Evolutionary conservation across 2,797 vertebrate species (phyloP).

Genomic region (Periparus ater): DNA sequence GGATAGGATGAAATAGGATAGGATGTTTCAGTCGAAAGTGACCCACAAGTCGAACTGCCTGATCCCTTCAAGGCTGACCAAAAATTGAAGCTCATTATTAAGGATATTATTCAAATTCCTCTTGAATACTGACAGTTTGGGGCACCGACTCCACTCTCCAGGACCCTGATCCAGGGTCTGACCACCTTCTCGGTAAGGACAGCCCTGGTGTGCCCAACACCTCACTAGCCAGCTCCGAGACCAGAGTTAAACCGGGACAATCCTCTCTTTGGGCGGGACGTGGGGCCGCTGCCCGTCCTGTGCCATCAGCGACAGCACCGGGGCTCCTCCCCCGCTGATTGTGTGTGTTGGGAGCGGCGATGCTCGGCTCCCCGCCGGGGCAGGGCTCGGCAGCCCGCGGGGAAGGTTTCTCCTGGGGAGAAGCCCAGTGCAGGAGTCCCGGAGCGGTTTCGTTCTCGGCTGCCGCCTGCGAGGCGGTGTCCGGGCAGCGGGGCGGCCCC

Average conservation of each 20-base stretch:
- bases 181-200: neutral
- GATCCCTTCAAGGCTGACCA: neutral
- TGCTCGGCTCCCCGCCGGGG: neutral
- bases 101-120: neutral
- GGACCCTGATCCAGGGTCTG: neutral
- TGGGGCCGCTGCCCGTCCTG: accelerated
- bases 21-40: neutral
- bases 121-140: neutral
- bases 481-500: neutral
- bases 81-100: neutral
- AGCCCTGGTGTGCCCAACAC: neutral
- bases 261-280: accelerated
- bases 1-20: neutral
- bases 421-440: neutral
- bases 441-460: neutral
- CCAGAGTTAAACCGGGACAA: neutral
- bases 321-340: neutral
- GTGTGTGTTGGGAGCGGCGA: neutral
- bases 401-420: accelerated
- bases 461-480: neutral
- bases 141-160: neutral
- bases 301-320: neutral
- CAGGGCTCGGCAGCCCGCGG: neutral
- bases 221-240: neutral
- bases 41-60: neutral